Base-by-base conservation (phyloP, 2,797 vertebrate genomes). In the Chromis chromis region DNA sequence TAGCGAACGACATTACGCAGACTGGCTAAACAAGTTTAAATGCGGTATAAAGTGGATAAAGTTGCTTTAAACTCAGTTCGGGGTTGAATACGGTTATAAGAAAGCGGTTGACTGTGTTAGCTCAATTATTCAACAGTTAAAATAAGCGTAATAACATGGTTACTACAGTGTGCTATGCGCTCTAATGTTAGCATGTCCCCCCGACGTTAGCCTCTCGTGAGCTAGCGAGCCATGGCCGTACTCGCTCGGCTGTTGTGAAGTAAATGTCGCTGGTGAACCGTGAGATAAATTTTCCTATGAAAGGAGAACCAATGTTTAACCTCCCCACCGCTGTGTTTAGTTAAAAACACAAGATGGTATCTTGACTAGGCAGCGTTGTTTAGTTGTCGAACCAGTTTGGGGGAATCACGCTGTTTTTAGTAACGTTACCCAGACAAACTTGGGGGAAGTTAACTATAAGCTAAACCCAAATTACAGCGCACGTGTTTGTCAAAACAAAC, bases 1-100 rank as follows among this genome's bases (percentile, higher is more conserved):
- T 92, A 91, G 79, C 89, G 72, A 84, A 46, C 82, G 79, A 56
- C 83, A 25, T 80, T 88, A 91, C 88, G 86, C 88, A 88, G 85
- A 61, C 83, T 73, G 67, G 52, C 24, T 78, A 65, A 90, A 91
- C 81, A 72, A 88, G 87, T 92, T 90, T 78, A 80, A 82, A 83
- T 81, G 31, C 12, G 1, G 4, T 14, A 76, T 68, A 87, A 93
- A 92, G 87, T 91, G 59, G 3, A 50, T 11, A 85, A 93, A 93
- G 89, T 93, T 66, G 39, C 17, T 1, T 39, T 28, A 88, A 92
- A 93, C 84, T 92, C 25, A 1, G 2, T 17, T n/a, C 3, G 19
- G 14, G 1, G 14, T 7, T n/a, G 44, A 1, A 24, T 5, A 0
- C 1, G 5, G 1, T 0, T 27, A 1, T 0, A 24, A 9, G 9